Base-by-base conservation (phyloP, 92 coral and sea anemone species). In the Galaxea fascicularis region DNA sequence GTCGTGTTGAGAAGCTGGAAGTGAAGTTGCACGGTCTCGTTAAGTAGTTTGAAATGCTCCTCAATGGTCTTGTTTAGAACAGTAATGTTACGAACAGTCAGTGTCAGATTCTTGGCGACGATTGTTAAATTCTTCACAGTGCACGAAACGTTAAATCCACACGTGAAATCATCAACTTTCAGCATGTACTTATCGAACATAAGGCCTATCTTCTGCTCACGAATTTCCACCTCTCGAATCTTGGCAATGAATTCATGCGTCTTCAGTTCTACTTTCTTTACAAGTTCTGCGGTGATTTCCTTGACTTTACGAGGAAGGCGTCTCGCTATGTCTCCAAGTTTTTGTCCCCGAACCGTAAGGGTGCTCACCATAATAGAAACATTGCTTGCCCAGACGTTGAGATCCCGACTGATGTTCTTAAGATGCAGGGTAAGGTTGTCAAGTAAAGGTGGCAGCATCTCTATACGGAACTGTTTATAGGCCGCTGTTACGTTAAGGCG, bases 121-220 rank as follows among this genome's bases (percentile, higher is more conserved):
- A 59, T 41, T 13, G 93, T 41, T 16, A 94, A 27, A 44, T 94
- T 92, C 72, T 83, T 81, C 82, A 91, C 70, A 1, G 98, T 89
- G 79, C 95, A 94, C 24, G 91, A 86, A 21, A 83, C 92, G 26
- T 92, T 90, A 76, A 89, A 92, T 59, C 86, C 85, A 79, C 98
- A 94, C 17, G 94, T 94, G 70, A 94, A 87, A 58, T 77, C 62
- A 18, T 64, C 76, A 20, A 90, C 79, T 25, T 92, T 65, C 24
- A 77, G 39, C 89, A 89, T 66, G 81, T 76, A 82, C 60, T 87
- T 82, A 70, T 94, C 98, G 47, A 83, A 74, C 77, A 94, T 58
- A 8, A 91, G 94, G 20, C 98, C 95, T 31, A 94, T 73, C 53
- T 89, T 92, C 84, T 86, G 83, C 54, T 85, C 81, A 45, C 94